Evolutionary conservation across 2,113 vertebrate species (phyloP), one percentile per base, ranked within the genome.

Genomic region (Lepisosteus oculatus): DNA sequence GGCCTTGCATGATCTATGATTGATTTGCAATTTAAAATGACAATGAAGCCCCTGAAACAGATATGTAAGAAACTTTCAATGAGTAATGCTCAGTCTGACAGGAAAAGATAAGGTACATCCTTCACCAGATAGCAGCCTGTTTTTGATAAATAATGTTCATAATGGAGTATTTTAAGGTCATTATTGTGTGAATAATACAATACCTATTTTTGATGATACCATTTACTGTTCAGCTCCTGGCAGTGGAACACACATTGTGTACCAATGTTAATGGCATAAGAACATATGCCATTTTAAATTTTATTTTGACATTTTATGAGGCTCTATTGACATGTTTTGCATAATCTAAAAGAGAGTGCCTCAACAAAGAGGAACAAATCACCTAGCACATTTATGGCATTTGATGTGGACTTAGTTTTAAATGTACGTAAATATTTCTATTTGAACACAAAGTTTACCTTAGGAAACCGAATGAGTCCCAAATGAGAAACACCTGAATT

Each of bases 21-120:
- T 98, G 96, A 98, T 98, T 96, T 94, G 94, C 94, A 95, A 94
- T 97, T 97, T 94, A 92, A 94, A 92, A 92, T 95, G 92, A 95
- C 93, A 93, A 92, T 89, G 87, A 90, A 94, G 87, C 86, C 88
- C 90, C 92, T 79, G 90, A 95, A 95, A 95, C 91, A 94, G 92
- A 94, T 94, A 95, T 94, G 95, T 94, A 88, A 90, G 92, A 91
- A 96, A 95, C 92, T 95, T 94, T 93, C 90, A 79, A 90, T 95
- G 94, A 97, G 86, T 94, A 95, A 95, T 96, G 92, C 89, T 90
- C 93, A 88, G 85, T 81, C 93, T 95, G 94, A 96, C 93, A 92
- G 93, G 92, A 90, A 94, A 92, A 92, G 94, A 97, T 96, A 95
- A 95, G 92, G 90, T 91, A 91, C 93, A 95, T 95, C 93, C 92